Percentiles rank a stretch among this genome's conserved stretches.
Conservation (phyloP, 2,888 invertebrate species). For the Chalcis sispes region DNA sequence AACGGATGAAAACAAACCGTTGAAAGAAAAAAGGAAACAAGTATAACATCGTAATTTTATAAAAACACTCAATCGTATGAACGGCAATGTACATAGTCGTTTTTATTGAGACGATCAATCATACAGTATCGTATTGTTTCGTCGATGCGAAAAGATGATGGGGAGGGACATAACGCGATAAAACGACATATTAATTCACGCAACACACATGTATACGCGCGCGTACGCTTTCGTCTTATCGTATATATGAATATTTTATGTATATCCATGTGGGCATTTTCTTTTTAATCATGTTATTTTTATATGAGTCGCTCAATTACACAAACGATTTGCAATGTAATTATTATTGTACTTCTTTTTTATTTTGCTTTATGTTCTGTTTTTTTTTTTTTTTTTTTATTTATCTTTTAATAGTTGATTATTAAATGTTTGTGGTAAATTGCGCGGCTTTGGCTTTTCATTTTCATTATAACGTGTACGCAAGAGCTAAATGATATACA, state of each 20-base stretch:
- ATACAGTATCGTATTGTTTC: constrained; percentile 39
- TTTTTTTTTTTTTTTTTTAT: neutral
- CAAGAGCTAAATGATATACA: constrained; percentile 3
- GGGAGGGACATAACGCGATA: neutral
- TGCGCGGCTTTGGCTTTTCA: neutral
- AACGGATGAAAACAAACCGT: constrained; percentile 8
- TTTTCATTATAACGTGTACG: neutral
- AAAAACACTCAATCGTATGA: constrained; percentile 21
- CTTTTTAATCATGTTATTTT: constrained; percentile 7
- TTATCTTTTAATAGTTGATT: neutral
- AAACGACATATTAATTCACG: constrained; percentile 30
- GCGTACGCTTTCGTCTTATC: neutral
- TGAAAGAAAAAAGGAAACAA: neutral
- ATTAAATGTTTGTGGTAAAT: neutral
- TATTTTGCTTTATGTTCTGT: too few relatives aligned
- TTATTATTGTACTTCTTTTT: too few relatives aligned
- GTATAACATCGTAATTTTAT: neutral
- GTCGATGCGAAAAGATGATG: constrained; percentile 21
- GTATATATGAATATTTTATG: neutral
- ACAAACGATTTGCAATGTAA: neutral
- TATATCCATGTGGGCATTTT: constrained; percentile 1
- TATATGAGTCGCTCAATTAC: neutral
- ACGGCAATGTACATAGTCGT: constrained; percentile 46
- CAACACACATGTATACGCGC: neutral
- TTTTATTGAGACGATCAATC: constrained; percentile 53